phyloP scores from a whole-genome alignment of 2,113 vertebrate species.

The Aleadryas rufinucha region DNA sequence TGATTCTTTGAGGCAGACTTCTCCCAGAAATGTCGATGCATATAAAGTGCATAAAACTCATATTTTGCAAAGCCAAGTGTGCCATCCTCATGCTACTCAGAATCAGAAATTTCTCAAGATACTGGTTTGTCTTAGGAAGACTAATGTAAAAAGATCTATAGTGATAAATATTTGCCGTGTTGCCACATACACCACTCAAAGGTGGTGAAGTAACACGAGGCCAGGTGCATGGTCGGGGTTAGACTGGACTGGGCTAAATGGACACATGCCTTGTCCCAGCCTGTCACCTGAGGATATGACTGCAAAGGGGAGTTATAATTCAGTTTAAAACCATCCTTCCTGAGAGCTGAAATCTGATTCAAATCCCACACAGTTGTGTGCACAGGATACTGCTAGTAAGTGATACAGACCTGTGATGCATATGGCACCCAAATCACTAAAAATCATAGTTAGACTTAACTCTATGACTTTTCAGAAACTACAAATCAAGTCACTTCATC shows the following conservation, averaged over 20 bases:
- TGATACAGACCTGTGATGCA: background rate
- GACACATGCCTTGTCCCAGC: background rate
- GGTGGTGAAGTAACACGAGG: background rate
- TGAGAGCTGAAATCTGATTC: background rate
- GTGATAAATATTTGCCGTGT: background rate
- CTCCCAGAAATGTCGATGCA: background rate
- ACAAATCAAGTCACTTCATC: constrained; percentile 41
- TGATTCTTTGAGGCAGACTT: background rate
- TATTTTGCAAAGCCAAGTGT: background rate
- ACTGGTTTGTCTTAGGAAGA: background rate
- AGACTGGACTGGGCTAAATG: background rate
- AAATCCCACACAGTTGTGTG: too few species aligned
- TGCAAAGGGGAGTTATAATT: background rate
- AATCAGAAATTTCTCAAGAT: background rate
- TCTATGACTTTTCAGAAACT: constrained; percentile 12
- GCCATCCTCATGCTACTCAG: background rate
- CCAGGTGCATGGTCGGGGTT: background rate
- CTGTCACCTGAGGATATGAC: background rate
- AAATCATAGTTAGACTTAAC: background rate
- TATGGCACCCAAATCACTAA: background rate
- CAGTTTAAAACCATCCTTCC: background rate
- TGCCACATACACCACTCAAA: background rate
- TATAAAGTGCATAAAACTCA: background rate
- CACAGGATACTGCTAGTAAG: background rate
- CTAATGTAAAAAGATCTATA: background rate